These are phyloP conservation scores for Sinocyclocheilus anshuiensis DNA, from an alignment of 2,113 vertebrate genomes.

Conservation along the genomic window DNA sequence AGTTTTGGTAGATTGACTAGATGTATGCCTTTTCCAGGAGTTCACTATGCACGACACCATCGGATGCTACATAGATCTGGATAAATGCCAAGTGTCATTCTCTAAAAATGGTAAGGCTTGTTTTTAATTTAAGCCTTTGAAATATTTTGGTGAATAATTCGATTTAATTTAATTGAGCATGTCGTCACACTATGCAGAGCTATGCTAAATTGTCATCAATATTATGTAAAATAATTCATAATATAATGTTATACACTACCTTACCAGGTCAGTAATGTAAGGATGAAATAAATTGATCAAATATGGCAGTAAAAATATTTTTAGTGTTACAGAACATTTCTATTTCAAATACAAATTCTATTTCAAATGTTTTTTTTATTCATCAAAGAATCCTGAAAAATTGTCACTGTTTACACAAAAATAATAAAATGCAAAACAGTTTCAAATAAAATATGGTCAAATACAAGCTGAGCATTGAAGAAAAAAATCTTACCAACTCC, in stretches of 20 bases:
- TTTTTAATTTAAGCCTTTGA: neutral
- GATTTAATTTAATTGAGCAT: neutral
- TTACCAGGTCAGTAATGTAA: neutral
- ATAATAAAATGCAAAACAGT: no score
- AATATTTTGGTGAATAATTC: neutral
- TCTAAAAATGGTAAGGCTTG: slow-evolving; percentile 88
- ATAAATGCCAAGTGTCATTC: slow-evolving; percentile 85
- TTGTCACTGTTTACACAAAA: no score
- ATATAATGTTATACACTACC: neutral
- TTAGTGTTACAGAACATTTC: neutral
- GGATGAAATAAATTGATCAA: neutral
- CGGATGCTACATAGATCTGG: slow-evolving; percentile 90
- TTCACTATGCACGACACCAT: slow-evolving; percentile 98
- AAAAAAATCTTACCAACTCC: neutral
- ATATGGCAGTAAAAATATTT: neutral
- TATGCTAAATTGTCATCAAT: neutral
- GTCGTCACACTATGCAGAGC: neutral
- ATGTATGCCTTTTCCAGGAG: slow-evolving; percentile 75
- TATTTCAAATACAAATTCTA: neutral
- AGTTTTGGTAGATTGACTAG: neutral
- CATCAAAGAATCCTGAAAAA: neutral
- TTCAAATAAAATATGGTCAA: no score
- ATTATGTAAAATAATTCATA: neutral
- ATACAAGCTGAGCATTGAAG: no score
- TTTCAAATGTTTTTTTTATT: neutral